Evolutionary conservation across 2,888 invertebrate species (phyloP).

Genomic region (Archips crataeganus): DNA sequence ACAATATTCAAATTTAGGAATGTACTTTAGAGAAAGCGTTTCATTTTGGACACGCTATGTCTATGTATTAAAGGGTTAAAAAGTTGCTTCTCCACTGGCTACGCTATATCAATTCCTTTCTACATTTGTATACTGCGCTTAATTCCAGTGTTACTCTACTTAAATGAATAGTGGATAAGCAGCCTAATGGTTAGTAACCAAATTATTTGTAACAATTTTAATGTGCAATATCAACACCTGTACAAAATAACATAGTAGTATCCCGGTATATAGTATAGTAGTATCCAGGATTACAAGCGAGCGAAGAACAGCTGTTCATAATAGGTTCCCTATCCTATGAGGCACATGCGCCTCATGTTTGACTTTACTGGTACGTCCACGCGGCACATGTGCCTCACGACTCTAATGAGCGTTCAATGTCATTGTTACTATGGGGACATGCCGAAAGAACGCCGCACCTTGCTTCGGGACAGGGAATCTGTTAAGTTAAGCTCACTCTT

Average conservation of each 20-base stretch:
- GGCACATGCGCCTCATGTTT: no score
- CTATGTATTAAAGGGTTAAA: no score
- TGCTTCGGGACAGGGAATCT: no score
- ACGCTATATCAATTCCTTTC: constrained; percentile 2
- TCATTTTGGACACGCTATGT: no score
- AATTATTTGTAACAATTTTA: constrained; percentile 8
- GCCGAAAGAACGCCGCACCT: no score
- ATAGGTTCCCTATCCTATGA: no score
- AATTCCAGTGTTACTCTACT: neutral
- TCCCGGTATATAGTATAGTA: neutral
- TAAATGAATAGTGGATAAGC: neutral
- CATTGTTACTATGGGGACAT: no score
- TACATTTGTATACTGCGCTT: constrained; percentile 3
- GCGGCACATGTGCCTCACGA: no score
- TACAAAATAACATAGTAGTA: constrained; percentile 29
- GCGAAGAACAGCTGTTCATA: neutral
- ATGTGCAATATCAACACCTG: neutral
- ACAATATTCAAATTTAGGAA: no score
- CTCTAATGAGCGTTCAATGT: no score
- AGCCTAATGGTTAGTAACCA: constrained; percentile 13
- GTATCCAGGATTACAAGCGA: neutral
- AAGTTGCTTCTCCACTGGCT: constrained; percentile 2
- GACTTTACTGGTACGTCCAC: no score
- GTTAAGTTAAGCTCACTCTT: constrained; percentile 18
- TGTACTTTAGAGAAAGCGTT: no score